Evolutionary conservation across 1,140 invertebrate species (phyloP), one percentile per base, ranked within the genome.

Genomic region (Ectropis grisescens): DNA sequence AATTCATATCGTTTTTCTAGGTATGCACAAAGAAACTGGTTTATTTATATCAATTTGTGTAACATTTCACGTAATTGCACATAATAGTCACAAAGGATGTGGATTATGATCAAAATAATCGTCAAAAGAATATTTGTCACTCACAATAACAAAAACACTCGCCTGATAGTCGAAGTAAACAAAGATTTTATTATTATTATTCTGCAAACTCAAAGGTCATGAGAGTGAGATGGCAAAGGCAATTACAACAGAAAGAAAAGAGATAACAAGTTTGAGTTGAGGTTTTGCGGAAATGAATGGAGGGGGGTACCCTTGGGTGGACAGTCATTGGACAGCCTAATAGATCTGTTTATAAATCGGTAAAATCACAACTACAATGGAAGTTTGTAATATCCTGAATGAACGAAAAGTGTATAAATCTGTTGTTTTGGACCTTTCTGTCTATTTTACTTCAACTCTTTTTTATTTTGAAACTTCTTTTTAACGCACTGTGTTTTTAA

Each of bases 111-210:
- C 16, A 19, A 19, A 26, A 56, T 52, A 56, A 52, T n/a, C n/a
- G n/a, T n/a, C n/a, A n/a, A n/a, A n/a, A n/a, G n/a, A n/a, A n/a
- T 53, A 58, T 60, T 61, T 58, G n/a, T 54, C 41, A 38, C 16
- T 39, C 68, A 75, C 72, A 78, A 80, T 71, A 80, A 80, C 75
- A 80, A 80, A 75, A 78, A 76, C 75, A 78, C 65, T 79, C 56
- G 50, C 61, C 59, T 54, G 58, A 66, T 62, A 58, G 59, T 66
- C 61, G 53, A 69, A 81, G 76, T 81, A 81, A 81, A 81, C 76
- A 81, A 81, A 81, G 71, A 76, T 76, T 69, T 58, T 58, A 64
- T 48, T 76, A 79, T 71, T 75, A 74, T 76, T 75, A 78, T 72
- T 81, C 69, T 69, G 67, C 59, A 60, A 61, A 71, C 53, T 69